Base-by-base conservation (phyloP, 2,113 vertebrate genomes). In the Meriones unguiculatus region DNA sequence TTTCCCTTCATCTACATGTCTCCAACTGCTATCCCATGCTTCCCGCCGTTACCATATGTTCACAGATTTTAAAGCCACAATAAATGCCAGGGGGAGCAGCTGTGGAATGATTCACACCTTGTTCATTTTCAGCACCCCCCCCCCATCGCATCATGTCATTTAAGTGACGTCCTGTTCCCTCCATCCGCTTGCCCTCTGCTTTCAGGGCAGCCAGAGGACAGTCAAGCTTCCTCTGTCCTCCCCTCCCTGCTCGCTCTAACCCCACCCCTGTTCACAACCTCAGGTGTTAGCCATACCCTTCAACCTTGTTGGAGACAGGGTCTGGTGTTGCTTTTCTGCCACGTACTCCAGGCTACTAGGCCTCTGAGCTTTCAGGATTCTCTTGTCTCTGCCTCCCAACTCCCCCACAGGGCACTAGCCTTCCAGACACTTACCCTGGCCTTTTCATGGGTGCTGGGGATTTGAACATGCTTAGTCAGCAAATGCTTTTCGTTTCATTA, bases 21-120 rank as follows among this genome's bases (percentile, higher is more conserved):
- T 81, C 92, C 96, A 93, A 92, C 92, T 77, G 90, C 64, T 70
- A 2, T 54, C 75, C 46, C 0, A 0, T 64, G 76, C 75, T 94
- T 94, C 93, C 85, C 75, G 80, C 75, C 67, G 65, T 50, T 50
- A 41, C 87, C 92, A 62, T 86, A 94, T 96, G 97, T 87, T 92
- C 90, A 28, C 93, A 80, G 92, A 92, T 87, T 89, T 96, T 62
- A 76, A 80, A 94, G 94, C 69, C 97, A 96, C 92, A 87, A 35
- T 90, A 87, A 87, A 85, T 3, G 15, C 81, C 95, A 91, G 89
- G 72, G 70, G 41, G 91, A 95, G 90, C 87, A 57, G 52, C 93
- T 85, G 87, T 25, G 93, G 57, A 75, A 35, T 76, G 65, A 62
- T 25, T 91, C 89, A 86, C 91, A 93, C 81, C 77, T 96, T 91